Conservation (phyloP, 2,113 vertebrate species). For the Columba janthina region DNA sequence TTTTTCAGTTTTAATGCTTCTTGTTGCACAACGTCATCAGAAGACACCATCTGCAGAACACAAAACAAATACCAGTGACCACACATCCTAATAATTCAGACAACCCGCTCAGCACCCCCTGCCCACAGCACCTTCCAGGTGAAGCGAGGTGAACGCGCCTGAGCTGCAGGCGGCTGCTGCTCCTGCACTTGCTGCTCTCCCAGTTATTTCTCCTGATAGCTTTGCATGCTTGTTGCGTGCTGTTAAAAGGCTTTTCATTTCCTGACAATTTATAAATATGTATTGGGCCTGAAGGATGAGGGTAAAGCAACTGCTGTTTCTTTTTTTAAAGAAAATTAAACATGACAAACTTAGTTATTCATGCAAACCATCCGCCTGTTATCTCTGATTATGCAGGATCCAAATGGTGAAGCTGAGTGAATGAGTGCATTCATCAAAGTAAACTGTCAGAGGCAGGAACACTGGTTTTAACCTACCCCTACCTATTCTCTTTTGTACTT, state of each 20-base stretch:
- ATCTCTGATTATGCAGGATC: constrained; percentile 75
- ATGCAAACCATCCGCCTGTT: constrained; percentile 75
- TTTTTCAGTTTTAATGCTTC: neutral
- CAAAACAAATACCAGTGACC: neutral
- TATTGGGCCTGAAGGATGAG: constrained; percentile 65
- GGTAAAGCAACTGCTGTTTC: constrained; percentile 65
- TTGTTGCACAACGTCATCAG: neutral
- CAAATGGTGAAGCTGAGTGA: constrained; percentile 72
- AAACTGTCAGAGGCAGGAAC: constrained; percentile 49
- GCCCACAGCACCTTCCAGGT: neutral
- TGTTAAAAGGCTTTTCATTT: constrained; percentile 60
- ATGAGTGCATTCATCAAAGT: constrained; percentile 73
- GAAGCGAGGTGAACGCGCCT: neutral
- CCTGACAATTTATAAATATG: constrained; percentile 75
- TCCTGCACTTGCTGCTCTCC: neutral
- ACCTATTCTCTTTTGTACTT: constrained; percentile 52
- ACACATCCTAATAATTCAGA: neutral
- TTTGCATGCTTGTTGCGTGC: constrained; percentile 48
- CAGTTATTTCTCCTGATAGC: constrained; percentile 6
- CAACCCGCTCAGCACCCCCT: neutral
- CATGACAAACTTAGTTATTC: constrained; percentile 80
- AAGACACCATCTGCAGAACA: neutral
- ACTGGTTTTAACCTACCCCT: constrained; percentile 49
- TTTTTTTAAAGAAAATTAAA: constrained; percentile 77
- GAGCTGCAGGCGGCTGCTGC: neutral